Percentiles rank a stretch among this genome's conserved stretches.
These are phyloP conservation scores for Osmerus eperlanus DNA, from an alignment of 2,113 vertebrate species.

Conservation along the genomic window DNA sequence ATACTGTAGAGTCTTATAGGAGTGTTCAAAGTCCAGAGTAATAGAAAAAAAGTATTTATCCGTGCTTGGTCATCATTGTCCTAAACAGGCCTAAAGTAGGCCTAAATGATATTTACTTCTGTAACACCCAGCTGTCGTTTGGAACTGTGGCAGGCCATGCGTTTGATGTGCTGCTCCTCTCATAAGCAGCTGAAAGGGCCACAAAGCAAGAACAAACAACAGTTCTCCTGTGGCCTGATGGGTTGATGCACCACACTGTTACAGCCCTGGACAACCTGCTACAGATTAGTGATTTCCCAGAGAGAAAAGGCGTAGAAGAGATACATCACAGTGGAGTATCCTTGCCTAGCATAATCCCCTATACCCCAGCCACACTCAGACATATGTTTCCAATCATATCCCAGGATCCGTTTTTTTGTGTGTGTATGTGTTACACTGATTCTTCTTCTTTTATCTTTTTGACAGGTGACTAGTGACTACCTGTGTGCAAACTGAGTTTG, in stretches of 20 bases:
- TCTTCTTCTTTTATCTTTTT: constrained; percentile 48
- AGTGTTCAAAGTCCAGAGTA: not conserved
- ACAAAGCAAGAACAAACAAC: constrained; percentile 3
- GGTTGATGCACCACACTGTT: constrained; percentile 16
- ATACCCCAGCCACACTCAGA: constrained; percentile 34
- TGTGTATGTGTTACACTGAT: constrained; percentile 47
- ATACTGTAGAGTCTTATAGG: not conserved
- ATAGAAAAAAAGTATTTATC: too few relatives aligned
- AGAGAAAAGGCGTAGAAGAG: constrained; percentile 24
- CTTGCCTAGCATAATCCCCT: constrained; percentile 36
- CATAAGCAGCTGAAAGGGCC: not conserved
- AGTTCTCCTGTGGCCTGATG: constrained; percentile 19
- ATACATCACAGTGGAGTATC: constrained; percentile 46
- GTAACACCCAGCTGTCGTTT: not conserved
- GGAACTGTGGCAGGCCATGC: not conserved
- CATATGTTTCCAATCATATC: constrained; percentile 57
- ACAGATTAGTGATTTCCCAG: constrained; percentile 37
- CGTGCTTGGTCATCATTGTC: too few relatives aligned
- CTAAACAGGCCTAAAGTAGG: too few relatives aligned
- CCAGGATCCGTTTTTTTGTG: constrained; percentile 49
- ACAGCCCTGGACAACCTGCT: constrained; percentile 46
- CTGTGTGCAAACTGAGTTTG: not conserved
- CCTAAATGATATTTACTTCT: not conserved
- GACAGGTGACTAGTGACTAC: constrained; percentile 21
- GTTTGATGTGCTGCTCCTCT: not conserved